Percentiles rank a stretch among this genome's conserved stretches.
Evolutionary conservation across 2,113 vertebrate species (phyloP).

Genomic region (Hyperopisus bebe): DNA sequence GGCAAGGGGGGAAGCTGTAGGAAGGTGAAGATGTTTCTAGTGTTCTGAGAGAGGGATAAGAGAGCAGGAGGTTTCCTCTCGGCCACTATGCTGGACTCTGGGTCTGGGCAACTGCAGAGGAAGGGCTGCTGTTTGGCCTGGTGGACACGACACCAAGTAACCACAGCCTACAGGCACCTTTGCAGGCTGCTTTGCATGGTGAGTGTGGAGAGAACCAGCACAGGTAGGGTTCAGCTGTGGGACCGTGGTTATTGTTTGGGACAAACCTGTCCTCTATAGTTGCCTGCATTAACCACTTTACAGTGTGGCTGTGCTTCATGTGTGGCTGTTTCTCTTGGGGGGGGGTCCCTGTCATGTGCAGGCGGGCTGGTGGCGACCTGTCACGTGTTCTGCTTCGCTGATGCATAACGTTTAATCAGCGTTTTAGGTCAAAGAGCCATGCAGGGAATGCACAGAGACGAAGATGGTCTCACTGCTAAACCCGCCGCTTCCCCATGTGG

Average conservation of each 20-base stretch:
- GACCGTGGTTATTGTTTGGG: background rate
- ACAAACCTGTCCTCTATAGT: background rate
- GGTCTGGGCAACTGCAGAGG: conserved; percentile 54
- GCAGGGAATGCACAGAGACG: background rate
- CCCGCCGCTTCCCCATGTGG: background rate
- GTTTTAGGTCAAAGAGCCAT: background rate
- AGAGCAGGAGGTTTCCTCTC: background rate
- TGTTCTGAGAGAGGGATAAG: background rate
- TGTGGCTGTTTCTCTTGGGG: background rate
- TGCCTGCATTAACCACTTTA: background rate
- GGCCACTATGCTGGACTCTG: conserved; percentile 54
- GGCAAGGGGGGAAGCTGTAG: background rate
- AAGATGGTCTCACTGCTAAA: background rate
- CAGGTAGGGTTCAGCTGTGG: background rate
- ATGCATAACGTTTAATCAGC: background rate
- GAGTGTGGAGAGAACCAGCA: conserved; percentile 34
- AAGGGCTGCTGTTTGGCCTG: conserved; percentile 62
- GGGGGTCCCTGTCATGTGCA: background rate
- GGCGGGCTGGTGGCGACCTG: background rate
- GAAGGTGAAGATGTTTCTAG: background rate
- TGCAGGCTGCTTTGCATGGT: conserved; percentile 65
- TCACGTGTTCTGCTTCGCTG: background rate
- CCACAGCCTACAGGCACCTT: conserved; percentile 60
- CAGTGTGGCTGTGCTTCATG: background rate
- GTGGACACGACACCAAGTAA: conserved; percentile 59